Evolutionary conservation across 2,888 invertebrate species (phyloP), one percentile per base, ranked within the genome.

Genomic region (Rhaphigaster nebulosa): DNA sequence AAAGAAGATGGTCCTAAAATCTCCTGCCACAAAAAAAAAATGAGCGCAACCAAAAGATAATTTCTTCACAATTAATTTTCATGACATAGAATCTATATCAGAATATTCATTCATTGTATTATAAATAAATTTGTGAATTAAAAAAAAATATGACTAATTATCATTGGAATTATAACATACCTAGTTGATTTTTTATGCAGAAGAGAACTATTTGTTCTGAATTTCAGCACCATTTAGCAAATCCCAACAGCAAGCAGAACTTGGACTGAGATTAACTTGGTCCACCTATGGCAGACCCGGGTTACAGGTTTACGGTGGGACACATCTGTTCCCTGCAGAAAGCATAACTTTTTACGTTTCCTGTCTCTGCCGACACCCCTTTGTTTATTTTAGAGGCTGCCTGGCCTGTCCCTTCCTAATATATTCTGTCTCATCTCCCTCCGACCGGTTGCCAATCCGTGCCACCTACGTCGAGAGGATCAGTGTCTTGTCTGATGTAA

Each of bases 291-390:
- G 12, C 34, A 34, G 70, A 38, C 3, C 70, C 34, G 70, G 29
- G 38, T 1, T 26, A 23, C 34, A 76, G 38, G 70, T 76, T 76
- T 76, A 76, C 34, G 34, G 70, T 8, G 38, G 70, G 84, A n/a
- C 84, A 84, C 84, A 84, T 84, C 84, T 84, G 84, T 84, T 76
- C 84, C 84, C 84, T 41, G 34, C 84, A 84, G 84, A 84, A 84
- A 84, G 84, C 84, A 84, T 84, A 84, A 84, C 84, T 84, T 84
- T 84, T 84, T 84, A 84, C 84, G n/a, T 84, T 84, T 84, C 84
- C 84, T 84, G 84, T n/a, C 45, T 13, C 84, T 18, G 45, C n/a
- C 13, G 45, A 50, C 13, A 45, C 84, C 84, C 45, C 84, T 84
- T 84, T 84, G 84, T 84, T 84, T 84, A 84, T 84, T 84, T 84